Percentiles rank a stretch among this genome's conserved stretches.
These are phyloP conservation scores for Palloptera scutellata DNA, from an alignment of 2,888 invertebrate genomes.

Conservation along the genomic window DNA sequence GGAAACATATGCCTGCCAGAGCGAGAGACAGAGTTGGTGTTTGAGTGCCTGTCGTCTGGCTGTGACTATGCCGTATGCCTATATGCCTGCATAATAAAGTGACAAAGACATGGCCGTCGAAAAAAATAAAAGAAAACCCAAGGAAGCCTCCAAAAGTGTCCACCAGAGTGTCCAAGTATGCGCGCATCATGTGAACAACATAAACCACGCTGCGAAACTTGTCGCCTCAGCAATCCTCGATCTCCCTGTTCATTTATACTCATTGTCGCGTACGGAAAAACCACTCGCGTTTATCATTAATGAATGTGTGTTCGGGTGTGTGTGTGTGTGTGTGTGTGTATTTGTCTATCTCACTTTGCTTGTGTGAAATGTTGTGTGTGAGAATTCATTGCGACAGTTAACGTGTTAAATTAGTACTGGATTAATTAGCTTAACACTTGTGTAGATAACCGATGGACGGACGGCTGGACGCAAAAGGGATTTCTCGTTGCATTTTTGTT, in stretches of 20 bases:
- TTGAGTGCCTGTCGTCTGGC: neutral
- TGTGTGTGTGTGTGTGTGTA: neutral
- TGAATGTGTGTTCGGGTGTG: neutral
- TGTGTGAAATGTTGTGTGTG: conserved; percentile 30
- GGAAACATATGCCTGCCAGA: conserved; percentile 32
- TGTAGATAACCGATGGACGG: no score
- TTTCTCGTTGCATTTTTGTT: no score
- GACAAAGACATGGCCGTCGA: conserved; percentile 25
- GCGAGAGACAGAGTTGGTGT: no score
- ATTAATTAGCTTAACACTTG: conserved; percentile 46
- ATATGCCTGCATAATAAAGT: conserved; percentile 38
- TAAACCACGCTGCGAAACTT: no score
- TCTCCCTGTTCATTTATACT: neutral
- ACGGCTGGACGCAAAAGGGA: no score
- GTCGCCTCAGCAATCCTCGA: no score
- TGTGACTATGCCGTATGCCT: conserved; percentile 33
- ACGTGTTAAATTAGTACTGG: conserved; percentile 47
- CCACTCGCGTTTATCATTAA: neutral
- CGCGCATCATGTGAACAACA: no score
- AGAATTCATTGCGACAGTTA: conserved; percentile 44
- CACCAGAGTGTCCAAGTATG: no score
- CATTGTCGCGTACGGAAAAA: neutral
- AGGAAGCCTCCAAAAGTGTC: no score
- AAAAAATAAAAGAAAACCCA: no score
- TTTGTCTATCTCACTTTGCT: neutral